These are phyloP conservation scores for Sipunculus nudus DNA, from an alignment of 2,888 invertebrate genomes.

Conservation along the genomic window DNA sequence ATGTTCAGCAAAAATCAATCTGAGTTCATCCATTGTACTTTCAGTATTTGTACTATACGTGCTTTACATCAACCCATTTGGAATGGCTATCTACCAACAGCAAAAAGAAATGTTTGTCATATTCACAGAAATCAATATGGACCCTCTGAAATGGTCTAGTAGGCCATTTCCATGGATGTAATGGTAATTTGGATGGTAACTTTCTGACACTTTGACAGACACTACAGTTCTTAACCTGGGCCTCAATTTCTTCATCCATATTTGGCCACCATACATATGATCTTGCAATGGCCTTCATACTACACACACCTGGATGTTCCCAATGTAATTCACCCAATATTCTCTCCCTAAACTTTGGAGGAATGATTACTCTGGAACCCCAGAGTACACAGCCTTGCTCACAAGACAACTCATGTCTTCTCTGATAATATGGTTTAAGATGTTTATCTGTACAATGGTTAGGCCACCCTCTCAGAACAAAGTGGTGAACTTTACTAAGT, in stretches of 20 bases:
- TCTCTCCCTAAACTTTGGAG: too few species aligned
- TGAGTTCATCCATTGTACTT: conserved; percentile 1
- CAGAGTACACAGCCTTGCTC: too few species aligned
- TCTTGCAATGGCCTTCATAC: neutral
- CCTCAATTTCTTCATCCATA: conserved; percentile 3
- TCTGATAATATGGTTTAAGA: too few species aligned
- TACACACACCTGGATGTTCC: too few species aligned
- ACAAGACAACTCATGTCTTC: too few species aligned
- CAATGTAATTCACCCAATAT: too few species aligned
- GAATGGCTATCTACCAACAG: neutral
- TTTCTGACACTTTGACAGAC: neutral
- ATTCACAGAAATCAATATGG: neutral
- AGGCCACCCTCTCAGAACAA: too few species aligned
- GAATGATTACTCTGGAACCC: too few species aligned
- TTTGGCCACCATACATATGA: neutral
- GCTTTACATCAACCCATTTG: neutral
- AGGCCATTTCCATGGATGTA: neutral
- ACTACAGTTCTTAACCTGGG: neutral
- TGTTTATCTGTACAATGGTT: too few species aligned
- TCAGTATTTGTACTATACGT: neutral
- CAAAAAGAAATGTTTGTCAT: neutral
- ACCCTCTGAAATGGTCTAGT: neutral
- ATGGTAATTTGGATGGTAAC: neutral
- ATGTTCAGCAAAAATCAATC: neutral
- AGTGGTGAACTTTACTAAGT: too few species aligned